Conservation (phyloP, 2,888 invertebrate genomes). For the Luffia ferchaultella region DNA sequence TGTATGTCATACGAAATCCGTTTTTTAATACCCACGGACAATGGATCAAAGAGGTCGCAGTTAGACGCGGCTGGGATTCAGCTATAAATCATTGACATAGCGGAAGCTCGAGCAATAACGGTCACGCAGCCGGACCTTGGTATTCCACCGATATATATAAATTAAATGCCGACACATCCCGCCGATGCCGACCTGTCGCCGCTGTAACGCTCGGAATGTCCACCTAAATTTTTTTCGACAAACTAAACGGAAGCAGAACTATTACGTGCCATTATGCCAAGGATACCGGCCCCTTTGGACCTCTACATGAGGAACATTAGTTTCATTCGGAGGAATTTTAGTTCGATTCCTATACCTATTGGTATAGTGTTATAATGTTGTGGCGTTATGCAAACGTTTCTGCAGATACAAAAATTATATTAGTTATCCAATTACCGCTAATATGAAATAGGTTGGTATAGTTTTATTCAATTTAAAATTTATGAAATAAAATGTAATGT, state of each 20-base stretch:
- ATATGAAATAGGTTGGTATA: too few relatives aligned
- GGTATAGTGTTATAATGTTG: background rate
- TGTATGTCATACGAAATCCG: too few relatives aligned
- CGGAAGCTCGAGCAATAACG: slow-evolving; percentile 61
- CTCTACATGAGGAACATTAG: background rate
- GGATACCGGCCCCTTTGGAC: background rate
- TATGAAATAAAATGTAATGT: too few relatives aligned
- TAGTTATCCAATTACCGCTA: too few relatives aligned
- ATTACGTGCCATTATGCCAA: slow-evolving; percentile 41
- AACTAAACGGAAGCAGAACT: slow-evolving; percentile 58
- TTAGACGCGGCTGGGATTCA: slow-evolving; percentile 32
- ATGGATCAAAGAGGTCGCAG: slow-evolving; percentile 53
- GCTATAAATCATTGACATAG: slow-evolving; percentile 60
- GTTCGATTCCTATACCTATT: background rate
- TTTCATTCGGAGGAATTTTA: background rate
- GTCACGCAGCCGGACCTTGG: slow-evolving; percentile 8
- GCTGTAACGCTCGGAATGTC: slow-evolving; percentile 51
- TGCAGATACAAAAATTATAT: too few relatives aligned
- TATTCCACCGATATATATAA: slow-evolving; percentile 54
- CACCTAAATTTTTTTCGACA: slow-evolving; percentile 59
- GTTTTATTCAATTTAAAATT: too few relatives aligned
- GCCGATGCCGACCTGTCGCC: slow-evolving; percentile 31
- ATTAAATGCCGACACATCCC: slow-evolving; percentile 60
- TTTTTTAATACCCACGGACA: slow-evolving; percentile 48
- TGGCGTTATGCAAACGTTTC: background rate